phyloP scores from a whole-genome alignment of 1,140 invertebrate species.

The Chionoecetes opilio region DNA sequence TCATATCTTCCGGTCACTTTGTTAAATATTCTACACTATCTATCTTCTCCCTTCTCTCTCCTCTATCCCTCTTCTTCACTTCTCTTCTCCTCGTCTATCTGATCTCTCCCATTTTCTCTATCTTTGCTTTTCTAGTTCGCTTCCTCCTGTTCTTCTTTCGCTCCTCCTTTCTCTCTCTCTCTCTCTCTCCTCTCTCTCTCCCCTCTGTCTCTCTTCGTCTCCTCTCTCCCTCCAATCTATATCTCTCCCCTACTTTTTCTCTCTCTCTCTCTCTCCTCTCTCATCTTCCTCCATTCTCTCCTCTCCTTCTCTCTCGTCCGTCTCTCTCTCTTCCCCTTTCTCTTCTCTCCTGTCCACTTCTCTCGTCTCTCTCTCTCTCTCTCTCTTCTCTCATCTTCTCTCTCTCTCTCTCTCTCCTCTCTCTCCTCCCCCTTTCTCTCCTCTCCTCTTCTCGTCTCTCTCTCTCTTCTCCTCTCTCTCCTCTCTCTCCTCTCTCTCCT shows the following conservation, averaged over 20 bases:
- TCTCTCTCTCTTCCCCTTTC: too few relatives aligned
- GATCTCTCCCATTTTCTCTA: background rate
- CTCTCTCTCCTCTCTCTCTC: too few relatives aligned
- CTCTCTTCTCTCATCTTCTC: too few relatives aligned
- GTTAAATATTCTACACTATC: background rate
- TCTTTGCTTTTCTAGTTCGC: background rate
- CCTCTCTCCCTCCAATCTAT: background rate
- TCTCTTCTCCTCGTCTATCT: background rate
- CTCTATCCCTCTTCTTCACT: background rate
- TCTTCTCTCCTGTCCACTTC: background rate
- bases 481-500: too few relatives aligned
- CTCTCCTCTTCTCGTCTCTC: too few relatives aligned
- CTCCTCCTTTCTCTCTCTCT: background rate
- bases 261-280: background rate
- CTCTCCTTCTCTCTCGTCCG: background rate
- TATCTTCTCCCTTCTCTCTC: background rate
- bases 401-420: background rate
- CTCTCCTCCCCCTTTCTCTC: too few relatives aligned
- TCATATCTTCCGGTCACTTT: background rate
- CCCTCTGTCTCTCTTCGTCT: too few relatives aligned
- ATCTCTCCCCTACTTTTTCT: background rate
- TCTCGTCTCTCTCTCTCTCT: background rate
- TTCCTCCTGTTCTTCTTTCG: too few relatives aligned
- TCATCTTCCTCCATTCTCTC: background rate
- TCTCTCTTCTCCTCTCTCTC: too few relatives aligned